Conservation (phyloP, 2,113 vertebrate species). For the Pachypanchax playfairii region DNA sequence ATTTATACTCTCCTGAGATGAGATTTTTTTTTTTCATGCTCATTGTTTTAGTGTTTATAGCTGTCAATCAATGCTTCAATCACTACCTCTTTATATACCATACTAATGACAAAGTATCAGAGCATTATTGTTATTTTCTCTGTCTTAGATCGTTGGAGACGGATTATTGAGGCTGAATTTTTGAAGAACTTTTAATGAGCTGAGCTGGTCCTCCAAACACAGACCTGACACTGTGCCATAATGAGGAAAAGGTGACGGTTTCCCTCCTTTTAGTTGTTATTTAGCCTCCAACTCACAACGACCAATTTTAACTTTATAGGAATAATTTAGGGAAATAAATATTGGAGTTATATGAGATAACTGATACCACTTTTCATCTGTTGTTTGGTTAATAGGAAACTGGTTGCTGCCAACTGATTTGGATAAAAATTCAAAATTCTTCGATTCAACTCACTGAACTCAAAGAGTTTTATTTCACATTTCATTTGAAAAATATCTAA, state of each 20-base stretch:
- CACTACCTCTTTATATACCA: slow-evolving; percentile 74
- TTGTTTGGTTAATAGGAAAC: slow-evolving; percentile 6
- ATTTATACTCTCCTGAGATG: slow-evolving; percentile 57
- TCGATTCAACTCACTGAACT: background rate
- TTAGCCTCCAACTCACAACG: slow-evolving; percentile 7
- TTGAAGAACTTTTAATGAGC: slow-evolving; percentile 30
- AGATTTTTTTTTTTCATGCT: slow-evolving; percentile 35
- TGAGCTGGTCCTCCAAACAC: slow-evolving; percentile 41
- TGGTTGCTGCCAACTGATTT: background rate
- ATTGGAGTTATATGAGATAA: background rate
- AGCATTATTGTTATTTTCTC: slow-evolving; percentile 56
- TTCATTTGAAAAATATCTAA: background rate
- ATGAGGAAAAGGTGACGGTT: slow-evolving; percentile 32
- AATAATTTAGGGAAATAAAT: slow-evolving; percentile 17
- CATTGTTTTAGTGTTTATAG: slow-evolving; percentile 62
- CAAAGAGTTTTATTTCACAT: background rate
- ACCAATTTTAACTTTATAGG: slow-evolving; percentile 2
- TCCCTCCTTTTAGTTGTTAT: slow-evolving; percentile 46
- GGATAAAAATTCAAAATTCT: background rate
- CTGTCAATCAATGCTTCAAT: slow-evolving; percentile 69
- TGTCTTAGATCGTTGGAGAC: slow-evolving; percentile 42
- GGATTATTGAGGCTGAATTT: slow-evolving; percentile 37
- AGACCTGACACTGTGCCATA: slow-evolving; percentile 64
- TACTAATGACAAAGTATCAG: slow-evolving; percentile 68
- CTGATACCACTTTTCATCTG: background rate